Percentiles rank a stretch among this genome's conserved stretches.
phyloP scores from a whole-genome alignment of 1,140 invertebrate genomes.

The Potamilus streckersoni region DNA sequence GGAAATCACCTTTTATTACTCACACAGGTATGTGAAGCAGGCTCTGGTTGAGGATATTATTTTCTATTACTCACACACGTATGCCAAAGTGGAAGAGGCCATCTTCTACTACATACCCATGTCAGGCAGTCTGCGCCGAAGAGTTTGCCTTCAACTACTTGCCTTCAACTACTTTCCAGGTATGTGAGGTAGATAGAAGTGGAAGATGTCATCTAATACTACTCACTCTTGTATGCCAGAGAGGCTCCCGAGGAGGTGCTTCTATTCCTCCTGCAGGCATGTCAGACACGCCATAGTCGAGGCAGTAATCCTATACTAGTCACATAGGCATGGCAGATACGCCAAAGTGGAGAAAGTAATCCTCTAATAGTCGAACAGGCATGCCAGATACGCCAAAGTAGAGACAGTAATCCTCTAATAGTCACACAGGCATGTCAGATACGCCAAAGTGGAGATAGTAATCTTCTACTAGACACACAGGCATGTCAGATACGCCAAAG shows the following conservation, averaged over 20 bases:
- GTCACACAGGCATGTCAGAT: no score
- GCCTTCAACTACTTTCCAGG: conserved; percentile 86
- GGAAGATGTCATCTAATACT: no score
- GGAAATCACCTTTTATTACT: conserved; percentile 89
- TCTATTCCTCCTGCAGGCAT: conserved; percentile 74
- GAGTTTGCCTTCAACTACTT: conserved; percentile 90
- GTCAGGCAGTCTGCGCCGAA: conserved; percentile 75
- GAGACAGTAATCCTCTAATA: no score
- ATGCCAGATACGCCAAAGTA: conserved; percentile 20
- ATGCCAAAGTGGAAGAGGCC: conserved; percentile 19
- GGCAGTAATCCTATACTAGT: no score
- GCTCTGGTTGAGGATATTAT: conserved; percentile 84
- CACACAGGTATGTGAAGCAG: conserved; percentile 75
- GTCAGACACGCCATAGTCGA: background rate
- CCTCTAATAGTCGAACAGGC: conserved; percentile 89
- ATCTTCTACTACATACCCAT: no score
- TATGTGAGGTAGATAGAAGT: conserved; percentile 49
- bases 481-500: no score
- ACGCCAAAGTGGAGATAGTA: no score
- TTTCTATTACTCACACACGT: conserved; percentile 90
- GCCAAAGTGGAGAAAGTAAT: conserved; percentile 83
- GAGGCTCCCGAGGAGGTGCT: conserved; percentile 73
- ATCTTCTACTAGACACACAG: no score
- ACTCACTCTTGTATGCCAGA: no score
- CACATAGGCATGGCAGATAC: no score